Evolutionary conservation across 2,113 vertebrate species (phyloP).

Genomic region (Triplophysa rosa): DNA sequence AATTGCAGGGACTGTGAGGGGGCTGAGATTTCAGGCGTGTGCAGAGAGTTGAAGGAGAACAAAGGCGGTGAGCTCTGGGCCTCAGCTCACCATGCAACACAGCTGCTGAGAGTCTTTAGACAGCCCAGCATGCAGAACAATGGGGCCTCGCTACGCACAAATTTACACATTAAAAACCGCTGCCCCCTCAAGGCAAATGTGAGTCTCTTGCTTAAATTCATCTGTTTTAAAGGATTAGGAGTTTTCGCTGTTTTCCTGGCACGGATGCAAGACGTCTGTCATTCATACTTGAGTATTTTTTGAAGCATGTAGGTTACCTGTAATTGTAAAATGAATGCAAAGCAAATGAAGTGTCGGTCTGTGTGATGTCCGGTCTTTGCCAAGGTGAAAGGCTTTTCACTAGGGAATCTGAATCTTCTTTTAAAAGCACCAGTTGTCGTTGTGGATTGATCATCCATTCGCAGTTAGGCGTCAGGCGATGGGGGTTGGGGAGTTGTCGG

Average conservation of each 20-base stretch:
- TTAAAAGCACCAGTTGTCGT: constrained; percentile 51
- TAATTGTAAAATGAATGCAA: background rate
- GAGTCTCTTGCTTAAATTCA: background rate
- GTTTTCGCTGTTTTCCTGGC: constrained; percentile 5
- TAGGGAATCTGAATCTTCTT: constrained; percentile 18
- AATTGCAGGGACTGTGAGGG: constrained; percentile 24
- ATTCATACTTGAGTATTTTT: background rate
- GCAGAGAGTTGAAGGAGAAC: constrained; percentile 52
- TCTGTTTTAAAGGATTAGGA: constrained; percentile 26
- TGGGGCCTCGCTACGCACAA: constrained; percentile 42
- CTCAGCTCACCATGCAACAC: constrained; percentile 48
- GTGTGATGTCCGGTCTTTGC: background rate
- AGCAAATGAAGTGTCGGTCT: background rate
- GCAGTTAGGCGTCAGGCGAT: constrained; percentile 32
- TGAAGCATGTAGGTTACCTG: background rate
- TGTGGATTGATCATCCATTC: constrained; percentile 50
- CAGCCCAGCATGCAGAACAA: constrained; percentile 52
- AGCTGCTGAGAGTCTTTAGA: constrained; percentile 49
- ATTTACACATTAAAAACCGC: constrained; percentile 19
- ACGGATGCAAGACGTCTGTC: background rate
- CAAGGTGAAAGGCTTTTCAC: constrained; percentile 31
- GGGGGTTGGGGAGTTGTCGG: constrained; percentile 48
- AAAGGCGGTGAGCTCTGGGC: constrained; percentile 54
- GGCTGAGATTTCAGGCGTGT: constrained; percentile 44
- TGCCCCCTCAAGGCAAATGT: constrained; percentile 4